phyloP scores from a whole-genome alignment of 1,140 invertebrate genomes.

The Drosophila teissieri region DNA sequence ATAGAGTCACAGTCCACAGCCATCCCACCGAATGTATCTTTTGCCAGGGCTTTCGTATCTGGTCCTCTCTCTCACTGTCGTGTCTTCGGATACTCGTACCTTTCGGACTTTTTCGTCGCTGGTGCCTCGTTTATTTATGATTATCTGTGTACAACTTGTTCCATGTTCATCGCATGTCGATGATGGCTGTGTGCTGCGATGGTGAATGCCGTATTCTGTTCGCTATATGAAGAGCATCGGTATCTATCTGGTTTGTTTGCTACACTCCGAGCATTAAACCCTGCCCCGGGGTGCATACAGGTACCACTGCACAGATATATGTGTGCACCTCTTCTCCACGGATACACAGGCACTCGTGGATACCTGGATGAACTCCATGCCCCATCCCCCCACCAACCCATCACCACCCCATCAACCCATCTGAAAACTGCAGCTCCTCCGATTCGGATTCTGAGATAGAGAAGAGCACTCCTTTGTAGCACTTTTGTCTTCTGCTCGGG shows the following conservation, averaged over 20 bases:
- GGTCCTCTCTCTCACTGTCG: constrained; percentile 33
- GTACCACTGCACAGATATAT: constrained; percentile 21
- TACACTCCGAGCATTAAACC: constrained; percentile 67
- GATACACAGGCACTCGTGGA: constrained; percentile 11
- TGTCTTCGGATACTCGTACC: constrained; percentile 47
- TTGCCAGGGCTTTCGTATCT: constrained; percentile 12
- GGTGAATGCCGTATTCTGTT: constrained; percentile 13
- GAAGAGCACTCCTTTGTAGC: constrained; percentile 48
- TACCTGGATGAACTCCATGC: neutral
- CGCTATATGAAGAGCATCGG: constrained; percentile 53
- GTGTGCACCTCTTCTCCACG: constrained; percentile 6
- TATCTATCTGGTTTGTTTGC: constrained; percentile 72
- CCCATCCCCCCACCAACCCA: neutral
- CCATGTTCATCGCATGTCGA: constrained; percentile 81
- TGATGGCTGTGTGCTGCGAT: constrained; percentile 61
- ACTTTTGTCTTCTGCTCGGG: constrained; percentile 35
- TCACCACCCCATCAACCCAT: too few species aligned
- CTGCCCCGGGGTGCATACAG: constrained; percentile 68
- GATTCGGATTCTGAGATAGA: constrained; percentile 17
- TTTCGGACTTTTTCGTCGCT: constrained; percentile 50
- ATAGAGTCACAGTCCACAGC: constrained; percentile 10
- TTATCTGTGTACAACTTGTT: constrained; percentile 83
- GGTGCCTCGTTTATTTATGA: constrained; percentile 80
- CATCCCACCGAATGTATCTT: constrained; percentile 21
- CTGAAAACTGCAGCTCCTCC: neutral